Evolutionary conservation across 1,140 invertebrate species (phyloP).

Genomic region (Mya arenaria): DNA sequence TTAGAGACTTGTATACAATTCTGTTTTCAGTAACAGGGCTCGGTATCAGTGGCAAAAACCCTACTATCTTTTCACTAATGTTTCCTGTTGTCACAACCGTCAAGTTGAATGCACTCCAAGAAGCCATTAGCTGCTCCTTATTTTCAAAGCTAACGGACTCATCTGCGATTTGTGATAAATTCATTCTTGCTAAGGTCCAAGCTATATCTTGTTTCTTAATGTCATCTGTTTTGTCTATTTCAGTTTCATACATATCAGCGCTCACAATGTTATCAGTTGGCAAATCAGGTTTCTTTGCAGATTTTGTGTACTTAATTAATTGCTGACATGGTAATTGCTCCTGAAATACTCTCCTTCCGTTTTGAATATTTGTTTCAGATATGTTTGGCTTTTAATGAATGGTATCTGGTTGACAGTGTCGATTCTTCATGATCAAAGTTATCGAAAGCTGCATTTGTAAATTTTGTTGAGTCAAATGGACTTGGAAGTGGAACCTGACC

Average conservation of each 20-base stretch:
- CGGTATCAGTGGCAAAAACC: conserved; percentile 16
- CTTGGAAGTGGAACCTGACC: not conserved
- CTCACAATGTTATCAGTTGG: not conserved
- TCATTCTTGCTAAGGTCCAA: conserved; percentile 10
- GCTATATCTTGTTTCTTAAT: not conserved
- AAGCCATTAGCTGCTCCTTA: not conserved
- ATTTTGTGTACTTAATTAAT: not conserved
- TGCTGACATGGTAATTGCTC: not conserved
- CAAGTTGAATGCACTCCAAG: conserved; percentile 32
- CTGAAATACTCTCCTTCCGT: not conserved
- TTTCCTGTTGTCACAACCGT: not conserved
- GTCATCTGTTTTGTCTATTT: not conserved
- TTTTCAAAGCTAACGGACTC: not conserved
- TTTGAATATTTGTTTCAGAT: not conserved
- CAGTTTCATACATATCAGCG: not conserved
- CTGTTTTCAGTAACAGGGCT: conserved; percentile 10
- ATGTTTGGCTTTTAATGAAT: not conserved
- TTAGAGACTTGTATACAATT: conserved; percentile 18
- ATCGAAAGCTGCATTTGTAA: not conserved
- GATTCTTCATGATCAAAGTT: conserved; percentile 3
- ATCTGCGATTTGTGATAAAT: not conserved
- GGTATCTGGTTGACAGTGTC: not conserved
- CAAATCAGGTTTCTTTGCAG: not conserved
- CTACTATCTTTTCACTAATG: conserved; percentile 1
- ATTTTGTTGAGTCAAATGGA: not conserved